Conservation (phyloP, 2,888 invertebrate species). For the Asteroscopus sphinx region DNA sequence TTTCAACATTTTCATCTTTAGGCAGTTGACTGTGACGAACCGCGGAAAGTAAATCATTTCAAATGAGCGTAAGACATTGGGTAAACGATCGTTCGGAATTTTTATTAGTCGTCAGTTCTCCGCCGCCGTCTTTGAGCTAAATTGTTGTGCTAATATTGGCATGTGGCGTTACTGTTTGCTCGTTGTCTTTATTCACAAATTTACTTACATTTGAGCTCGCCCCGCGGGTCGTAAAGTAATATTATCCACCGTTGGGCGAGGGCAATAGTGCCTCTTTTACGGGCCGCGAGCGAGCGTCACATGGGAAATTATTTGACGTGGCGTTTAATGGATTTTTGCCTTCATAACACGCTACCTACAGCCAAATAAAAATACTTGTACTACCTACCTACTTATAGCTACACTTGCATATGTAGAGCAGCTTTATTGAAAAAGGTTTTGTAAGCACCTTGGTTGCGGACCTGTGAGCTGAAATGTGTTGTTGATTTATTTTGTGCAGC, state of each 20-base stretch:
- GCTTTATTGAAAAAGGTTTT: conserved; percentile 59
- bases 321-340: conserved; percentile 90
- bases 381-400: conserved; percentile 64
- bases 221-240: conserved; percentile 88
- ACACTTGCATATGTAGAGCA: conserved; percentile 60
- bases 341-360: conserved; percentile 88
- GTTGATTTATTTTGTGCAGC: conserved; percentile 32
- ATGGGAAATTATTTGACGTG: conserved; percentile 90
- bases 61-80: conserved; percentile 47
- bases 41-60: conserved; percentile 44
- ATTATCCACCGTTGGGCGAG: conserved; percentile 87
- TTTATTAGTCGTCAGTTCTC: conserved; percentile 40
- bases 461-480: conserved; percentile 24
- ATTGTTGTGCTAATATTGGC: conserved; percentile 62
- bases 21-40: conserved; percentile 33
- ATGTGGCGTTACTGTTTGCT: conserved; percentile 66
- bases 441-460: conserved; percentile 43
- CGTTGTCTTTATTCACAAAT: conserved; percentile 88
- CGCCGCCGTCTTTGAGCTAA: conserved; percentile 41
- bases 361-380: conserved; percentile 84
- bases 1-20: conserved; percentile 20
- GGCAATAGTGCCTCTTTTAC: conserved; percentile 89
- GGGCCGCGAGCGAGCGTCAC: conserved; percentile 88
- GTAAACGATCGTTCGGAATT: conserved; percentile 41
- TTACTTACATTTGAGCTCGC: conserved; percentile 87